Base-by-base conservation (phyloP, 2,113 vertebrate genomes). In the Psittacula cyanocephala region DNA sequence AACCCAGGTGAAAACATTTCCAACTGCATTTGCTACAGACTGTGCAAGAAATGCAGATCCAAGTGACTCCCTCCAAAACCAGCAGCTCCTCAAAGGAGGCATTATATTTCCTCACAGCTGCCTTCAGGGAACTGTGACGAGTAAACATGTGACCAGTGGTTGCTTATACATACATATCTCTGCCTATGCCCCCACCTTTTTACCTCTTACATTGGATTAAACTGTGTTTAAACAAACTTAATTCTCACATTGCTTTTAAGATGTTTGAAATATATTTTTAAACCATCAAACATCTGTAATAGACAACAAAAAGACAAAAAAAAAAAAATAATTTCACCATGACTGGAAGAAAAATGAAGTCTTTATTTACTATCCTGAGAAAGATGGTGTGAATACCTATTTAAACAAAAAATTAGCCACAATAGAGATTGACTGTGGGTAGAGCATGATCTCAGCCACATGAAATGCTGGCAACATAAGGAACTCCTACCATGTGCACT, bases 71-170 rank as follows among this genome's bases (percentile, higher is more conserved):
- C 15, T 43, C 25, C 49, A 25, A 77, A 22, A 12, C 4, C 41
- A 37, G 12, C 31, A 18, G 22, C 27, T 27, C 22, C 31, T 25
- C 23, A 13, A 8, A 25, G n/a, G 29, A 10, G n/a, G 10, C 8
- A 2, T 14, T 14, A 0, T 29, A 2, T 41, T 44, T 62, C 70
- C 47, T 17, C 46, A 29, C 15, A 7, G 25, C 65, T 31, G 29
- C 23, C 49, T 11, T 1, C 1, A 28, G n/a, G 41, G 8, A n/a
- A 31, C 1, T 6, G 19, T 4, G 6, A 28, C 18, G 28, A 37
- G 29, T 19, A 13, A 33, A 69, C 19, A 60, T 3, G 3, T 31
- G 31, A 31, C 43, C n/a, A 6, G 9, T 18, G 10, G 11, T 43
- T 35, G 43, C n/a, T 67, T 11, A 27, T 9, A 8, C 27, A 16